These are phyloP conservation scores for Gobionotothen gibberifrons DNA, from an alignment of 2,797 vertebrate species.

Conservation along the genomic window DNA sequence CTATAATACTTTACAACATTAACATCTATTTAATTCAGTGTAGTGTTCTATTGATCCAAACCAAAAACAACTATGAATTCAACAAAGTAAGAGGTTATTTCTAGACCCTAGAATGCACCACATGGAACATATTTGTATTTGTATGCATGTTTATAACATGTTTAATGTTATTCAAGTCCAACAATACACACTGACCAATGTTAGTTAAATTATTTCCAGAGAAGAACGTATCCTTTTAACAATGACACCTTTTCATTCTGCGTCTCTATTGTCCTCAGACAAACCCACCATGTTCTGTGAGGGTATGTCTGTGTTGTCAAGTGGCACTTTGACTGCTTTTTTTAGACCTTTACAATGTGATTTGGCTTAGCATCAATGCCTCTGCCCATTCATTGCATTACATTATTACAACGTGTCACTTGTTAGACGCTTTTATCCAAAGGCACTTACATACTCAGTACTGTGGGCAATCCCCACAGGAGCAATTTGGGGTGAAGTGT, in stretches of 20 bases:
- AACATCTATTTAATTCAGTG: background rate
- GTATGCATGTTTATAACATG: too few species aligned
- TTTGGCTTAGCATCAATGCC: background rate
- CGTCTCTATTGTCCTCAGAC: conserved; percentile 25
- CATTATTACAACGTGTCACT: too few species aligned
- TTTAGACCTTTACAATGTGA: conserved; percentile 55
- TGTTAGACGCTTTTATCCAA: too few species aligned
- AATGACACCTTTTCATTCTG: conserved; percentile 13
- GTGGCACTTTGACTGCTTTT: conserved; percentile 64
- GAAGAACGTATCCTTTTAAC: conserved; percentile 20
- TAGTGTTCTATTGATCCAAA: background rate
- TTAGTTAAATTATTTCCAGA: conserved; percentile 8
- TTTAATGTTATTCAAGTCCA: conserved; percentile 31
- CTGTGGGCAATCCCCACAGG: too few species aligned
- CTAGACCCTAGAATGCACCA: conserved; percentile 11
- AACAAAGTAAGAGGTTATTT: background rate
- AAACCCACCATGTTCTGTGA: conserved; percentile 25
- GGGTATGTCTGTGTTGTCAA: conserved; percentile 50
- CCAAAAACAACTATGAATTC: background rate
- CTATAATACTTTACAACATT: background rate
- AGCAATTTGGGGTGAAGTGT: too few species aligned
- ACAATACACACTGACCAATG: conserved; percentile 7
- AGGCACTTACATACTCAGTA: too few species aligned
- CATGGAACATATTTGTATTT: background rate
- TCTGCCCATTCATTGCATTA: background rate